Conservation (phyloP, 2,113 vertebrate genomes). For the Synodontis membranacea region DNA sequence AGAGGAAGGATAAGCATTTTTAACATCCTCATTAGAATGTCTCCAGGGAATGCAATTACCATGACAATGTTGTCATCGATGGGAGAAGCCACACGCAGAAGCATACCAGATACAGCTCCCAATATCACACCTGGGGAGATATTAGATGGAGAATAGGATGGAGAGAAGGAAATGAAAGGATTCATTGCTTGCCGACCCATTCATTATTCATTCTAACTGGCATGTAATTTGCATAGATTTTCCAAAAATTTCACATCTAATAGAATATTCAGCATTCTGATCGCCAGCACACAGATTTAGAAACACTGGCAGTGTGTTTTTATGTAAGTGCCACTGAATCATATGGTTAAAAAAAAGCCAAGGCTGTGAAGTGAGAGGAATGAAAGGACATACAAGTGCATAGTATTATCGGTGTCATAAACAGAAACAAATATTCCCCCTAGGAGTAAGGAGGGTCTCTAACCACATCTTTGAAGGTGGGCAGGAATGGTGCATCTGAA, state of each 20-base stretch:
- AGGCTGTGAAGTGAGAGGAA: background rate
- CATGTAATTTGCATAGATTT: constrained; percentile 23
- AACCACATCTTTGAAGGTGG: background rate
- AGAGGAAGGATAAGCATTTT: constrained; percentile 99
- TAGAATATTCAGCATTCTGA: background rate
- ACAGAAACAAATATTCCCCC: constrained; percentile 3
- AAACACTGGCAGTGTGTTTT: background rate
- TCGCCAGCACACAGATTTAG: background rate
- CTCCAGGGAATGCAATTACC: constrained; percentile 96
- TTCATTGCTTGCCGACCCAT: constrained; percentile 18
- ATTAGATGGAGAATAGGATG: constrained; percentile 26
- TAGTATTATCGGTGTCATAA: background rate
- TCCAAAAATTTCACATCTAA: background rate
- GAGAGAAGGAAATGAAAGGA: constrained; percentile 12
- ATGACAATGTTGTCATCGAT: constrained; percentile 93
- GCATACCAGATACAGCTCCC: constrained; percentile 84
- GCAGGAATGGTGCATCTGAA: background rate
- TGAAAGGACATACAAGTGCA: background rate
- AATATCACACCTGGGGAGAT: constrained; percentile 85
- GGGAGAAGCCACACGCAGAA: constrained; percentile 88
- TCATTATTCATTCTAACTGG: constrained; percentile 23
- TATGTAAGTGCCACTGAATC: background rate
- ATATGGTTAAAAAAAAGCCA: background rate
- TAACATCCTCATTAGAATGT: constrained; percentile 98
- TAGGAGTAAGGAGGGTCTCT: constrained; percentile 1